Evolutionary conservation across 1,140 invertebrate species (phyloP), one percentile per base, ranked within the genome.

Genomic region (Carposina sasakii): DNA sequence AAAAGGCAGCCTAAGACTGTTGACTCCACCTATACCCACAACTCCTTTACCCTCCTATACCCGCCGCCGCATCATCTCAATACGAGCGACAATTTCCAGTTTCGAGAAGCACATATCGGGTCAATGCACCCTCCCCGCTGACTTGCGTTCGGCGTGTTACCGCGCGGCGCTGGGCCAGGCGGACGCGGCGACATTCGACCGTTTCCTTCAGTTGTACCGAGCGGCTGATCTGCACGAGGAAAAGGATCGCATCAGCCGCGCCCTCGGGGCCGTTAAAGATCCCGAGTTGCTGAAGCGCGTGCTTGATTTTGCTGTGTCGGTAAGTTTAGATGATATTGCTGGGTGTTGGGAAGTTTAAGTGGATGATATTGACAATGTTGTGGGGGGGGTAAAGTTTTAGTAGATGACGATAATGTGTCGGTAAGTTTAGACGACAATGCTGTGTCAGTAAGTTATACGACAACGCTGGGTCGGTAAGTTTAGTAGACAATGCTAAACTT

Each of bases 211-310:
- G 74, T 76, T 99, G 39, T 97, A 97, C 77, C 89, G 92, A 54
- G 90, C 92, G 28, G 89, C 92, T 6, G 95, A 97, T 78, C 87
- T 98, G 42, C 93, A 96, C 52, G 97, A 99, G 81, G 96, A 99
- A 71, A 97, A 97, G 75, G 92, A 96, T 66, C 88, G 96, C 63
- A 94, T 98, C 57, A 89, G 93, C 17, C 85, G 92, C 31, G 89
- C 94, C 0, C 87, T 98, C 15, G 96, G 95, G 19, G 89, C 91
- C 26, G 89, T 93, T 15, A 88, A 88, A 34, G 90, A 96, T 69
- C 83, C 89, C 2, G 85, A 85, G 19, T 77, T 96, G 17, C 85
- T 98, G 30, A 85, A 88, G 4, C 89, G 91, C 64, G 93, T 96
- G n/a, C 84, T 98, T 0, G 88, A 97, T 23, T 98, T 98, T 81